Percentiles rank a stretch among this genome's conserved stretches.
Evolutionary conservation across 1,140 invertebrate genomes (phyloP).

Genomic region (Cephus cinctus): DNA sequence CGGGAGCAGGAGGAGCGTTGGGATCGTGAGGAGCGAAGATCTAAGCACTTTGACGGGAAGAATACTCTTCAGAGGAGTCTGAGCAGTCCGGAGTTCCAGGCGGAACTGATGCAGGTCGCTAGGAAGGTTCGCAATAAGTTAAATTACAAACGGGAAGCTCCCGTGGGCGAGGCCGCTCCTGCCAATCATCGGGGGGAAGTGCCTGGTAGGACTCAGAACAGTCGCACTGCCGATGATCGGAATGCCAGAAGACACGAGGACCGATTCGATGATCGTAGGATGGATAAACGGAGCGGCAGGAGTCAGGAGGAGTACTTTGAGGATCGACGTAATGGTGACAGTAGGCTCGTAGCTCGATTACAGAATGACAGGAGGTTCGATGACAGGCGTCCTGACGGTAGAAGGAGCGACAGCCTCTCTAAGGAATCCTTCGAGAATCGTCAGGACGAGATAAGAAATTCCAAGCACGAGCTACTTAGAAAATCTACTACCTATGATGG

Average conservation of each 20-base stretch:
- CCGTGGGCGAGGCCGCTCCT: conserved; percentile 6
- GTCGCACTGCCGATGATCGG: conserved; percentile 21
- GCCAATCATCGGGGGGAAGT: conserved; percentile 27
- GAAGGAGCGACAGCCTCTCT: too few relatives aligned
- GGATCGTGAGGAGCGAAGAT: conserved; percentile 9
- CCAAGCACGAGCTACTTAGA: conserved; percentile 14
- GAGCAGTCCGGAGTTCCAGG: conserved; percentile 68
- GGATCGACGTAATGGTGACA: conserved; percentile 13
- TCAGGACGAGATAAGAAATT: neutral
- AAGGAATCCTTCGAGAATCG: conserved; percentile 14
- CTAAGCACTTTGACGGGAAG: conserved; percentile 31
- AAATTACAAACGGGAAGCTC: conserved; percentile 19
- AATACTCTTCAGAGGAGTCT: conserved; percentile 57
- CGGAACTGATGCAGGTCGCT: conserved; percentile 66
- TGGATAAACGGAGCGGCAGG: conserved; percentile 15
- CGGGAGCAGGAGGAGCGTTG: conserved; percentile 15
- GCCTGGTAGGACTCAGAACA: too few relatives aligned
- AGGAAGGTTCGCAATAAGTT: conserved; percentile 59
- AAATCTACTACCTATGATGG: conserved; percentile 21
- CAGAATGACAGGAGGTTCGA: conserved; percentile 18
- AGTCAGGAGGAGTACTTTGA: conserved; percentile 12
- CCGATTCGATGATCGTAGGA: conserved; percentile 11
- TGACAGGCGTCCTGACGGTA: conserved; percentile 3
- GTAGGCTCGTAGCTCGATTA: conserved; percentile 16
- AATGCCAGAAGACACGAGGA: conserved; percentile 15